Base-by-base conservation (phyloP, 2,797 vertebrate genomes). In the Momotus momota region DNA sequence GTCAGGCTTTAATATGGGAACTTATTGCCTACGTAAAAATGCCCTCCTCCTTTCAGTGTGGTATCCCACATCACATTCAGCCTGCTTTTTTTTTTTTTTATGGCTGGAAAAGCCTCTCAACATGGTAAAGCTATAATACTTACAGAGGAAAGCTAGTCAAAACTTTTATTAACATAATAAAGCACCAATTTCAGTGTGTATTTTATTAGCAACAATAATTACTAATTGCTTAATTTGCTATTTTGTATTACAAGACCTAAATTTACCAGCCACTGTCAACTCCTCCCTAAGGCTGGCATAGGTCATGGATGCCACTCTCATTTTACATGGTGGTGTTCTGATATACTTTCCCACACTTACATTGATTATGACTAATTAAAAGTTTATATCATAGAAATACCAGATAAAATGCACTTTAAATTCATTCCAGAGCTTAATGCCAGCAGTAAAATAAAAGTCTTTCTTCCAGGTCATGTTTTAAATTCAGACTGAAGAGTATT, bases 101-200 rank as follows among this genome's bases (percentile, higher is more conserved):
- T 46, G 35, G 38, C 38, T 94, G 58, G 29, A 71, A 93, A 93
- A 64, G 14, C 22, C 41, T 81, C 67, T 88, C 69, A 64, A 48
- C 14, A 78, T 61, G 9, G 33, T 43, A 62, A 71, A 26, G 25
- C 17, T 94, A 21, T 84, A 94, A 87, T 73, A 90, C 87, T 95
- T 94, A 95, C 58, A 61, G 38, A 93, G 46, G 33, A 93, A 94
- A 92, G 29, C 67, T n/a, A 81, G 26, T 60, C 12, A 74, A 64
- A 96, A 88, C 78, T 70, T 92, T 93, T 96, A 91, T 92, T 91
- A 82, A 58, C 73, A 88, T 57, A 95, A 83, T 97, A 96, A 96
- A 97, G 54, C 80, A 91, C 52, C 52, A 70, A 54, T 95, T 96
- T 92, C 60, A 93, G 90, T 19, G 21, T 78, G 40, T 87, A 81